Conservation (phyloP, 1,140 invertebrate species). For the Vollenhovia emeryi region DNA sequence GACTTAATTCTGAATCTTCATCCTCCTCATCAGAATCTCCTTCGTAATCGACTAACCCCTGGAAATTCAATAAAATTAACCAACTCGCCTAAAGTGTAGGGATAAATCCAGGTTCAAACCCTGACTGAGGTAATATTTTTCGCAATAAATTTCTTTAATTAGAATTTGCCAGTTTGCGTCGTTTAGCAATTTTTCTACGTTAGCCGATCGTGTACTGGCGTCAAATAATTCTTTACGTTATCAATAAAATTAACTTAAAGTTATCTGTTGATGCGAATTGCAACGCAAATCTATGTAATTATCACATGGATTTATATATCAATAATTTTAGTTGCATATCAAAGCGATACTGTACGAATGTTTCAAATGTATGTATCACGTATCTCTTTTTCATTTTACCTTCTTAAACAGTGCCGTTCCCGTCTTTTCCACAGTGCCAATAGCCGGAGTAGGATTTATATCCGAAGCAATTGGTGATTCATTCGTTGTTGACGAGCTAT, state of each 20-base stretch:
- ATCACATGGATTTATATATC: not conserved
- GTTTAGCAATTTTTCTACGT: too few relatives aligned
- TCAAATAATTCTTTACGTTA: too few relatives aligned
- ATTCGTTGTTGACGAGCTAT: constrained; percentile 81
- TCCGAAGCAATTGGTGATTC: constrained; percentile 81
- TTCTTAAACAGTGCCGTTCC: constrained; percentile 87
- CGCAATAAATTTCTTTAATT: too few relatives aligned
- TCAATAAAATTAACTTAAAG: not conserved
- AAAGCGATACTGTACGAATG: not conserved
- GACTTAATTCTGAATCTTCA: constrained; percentile 89
- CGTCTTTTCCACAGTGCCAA: constrained; percentile 82
- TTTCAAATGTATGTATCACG: not conserved
- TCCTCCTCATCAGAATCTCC: constrained; percentile 98
- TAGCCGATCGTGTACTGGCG: too few relatives aligned
- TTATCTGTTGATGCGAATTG: not conserved
- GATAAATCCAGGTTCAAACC: too few relatives aligned
- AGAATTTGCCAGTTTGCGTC: too few relatives aligned
- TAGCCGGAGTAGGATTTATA: constrained; percentile 81
- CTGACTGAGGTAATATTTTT: too few relatives aligned
- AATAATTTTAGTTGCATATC: not conserved
- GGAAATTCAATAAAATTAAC: constrained; percentile 62
- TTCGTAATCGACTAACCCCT: constrained; percentile 98
- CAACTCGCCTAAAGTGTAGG: too few relatives aligned
- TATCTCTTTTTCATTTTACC: constrained; percentile 78
- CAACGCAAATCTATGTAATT: constrained; percentile 9